Evolutionary conservation across 2,113 vertebrate species (phyloP).

Genomic region (Xyliphius kryptos): DNA sequence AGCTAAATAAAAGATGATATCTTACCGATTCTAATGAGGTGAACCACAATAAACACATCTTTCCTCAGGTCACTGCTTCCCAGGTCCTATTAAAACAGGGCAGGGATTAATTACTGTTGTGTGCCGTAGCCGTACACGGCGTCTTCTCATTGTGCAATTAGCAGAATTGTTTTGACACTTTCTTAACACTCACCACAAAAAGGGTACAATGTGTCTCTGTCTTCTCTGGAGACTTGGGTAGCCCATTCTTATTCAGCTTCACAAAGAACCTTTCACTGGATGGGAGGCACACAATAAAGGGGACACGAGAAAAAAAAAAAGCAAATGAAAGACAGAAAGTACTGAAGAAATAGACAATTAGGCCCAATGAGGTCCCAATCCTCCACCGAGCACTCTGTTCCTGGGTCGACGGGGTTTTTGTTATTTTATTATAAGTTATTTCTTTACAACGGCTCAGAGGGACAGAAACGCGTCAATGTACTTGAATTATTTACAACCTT

Average conservation of each 20-base stretch:
- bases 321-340: constrained; percentile 5
- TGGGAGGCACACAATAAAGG: constrained; percentile 39
- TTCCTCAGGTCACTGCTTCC: constrained; percentile 94
- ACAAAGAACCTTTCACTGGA: constrained; percentile 96
- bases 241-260: constrained; percentile 89
- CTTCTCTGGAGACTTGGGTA: constrained; percentile 94
- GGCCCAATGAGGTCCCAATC: constrained; percentile 7
- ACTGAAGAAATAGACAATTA: constrained; percentile 12
- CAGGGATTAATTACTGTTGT: constrained; percentile 13
- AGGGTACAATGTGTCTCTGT: constrained; percentile 93
- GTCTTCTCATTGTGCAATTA: constrained; percentile 19
- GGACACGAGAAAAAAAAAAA: constrained; percentile 5
- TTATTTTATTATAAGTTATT: neutral
- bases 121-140: neutral
- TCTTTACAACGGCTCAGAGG: neutral
- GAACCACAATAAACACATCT: constrained; percentile 93
- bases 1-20: constrained; percentile 23
- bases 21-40: constrained; percentile 94
- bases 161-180: constrained; percentile 15
- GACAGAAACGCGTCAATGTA: neutral
- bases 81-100: constrained; percentile 75
- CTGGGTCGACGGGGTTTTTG: neutral
- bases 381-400: constrained; percentile 10
- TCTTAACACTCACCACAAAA: constrained; percentile 82
- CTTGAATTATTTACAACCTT: neutral